Evolutionary conservation across 2,797 vertebrate genomes (phyloP).

Genomic region (Rhincodon typus): DNA sequence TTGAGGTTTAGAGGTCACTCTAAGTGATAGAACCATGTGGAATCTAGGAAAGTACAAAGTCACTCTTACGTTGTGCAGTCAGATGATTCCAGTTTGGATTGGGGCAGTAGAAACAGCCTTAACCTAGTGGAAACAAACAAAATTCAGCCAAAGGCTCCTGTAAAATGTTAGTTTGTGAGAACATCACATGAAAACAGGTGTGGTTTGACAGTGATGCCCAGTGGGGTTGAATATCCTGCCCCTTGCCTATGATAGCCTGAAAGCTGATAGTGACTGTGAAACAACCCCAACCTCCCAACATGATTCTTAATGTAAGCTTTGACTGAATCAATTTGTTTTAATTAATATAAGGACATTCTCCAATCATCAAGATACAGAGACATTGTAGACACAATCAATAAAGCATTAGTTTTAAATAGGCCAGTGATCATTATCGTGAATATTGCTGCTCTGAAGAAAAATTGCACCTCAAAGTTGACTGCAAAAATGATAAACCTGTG

Average conservation of each 20-base stretch:
- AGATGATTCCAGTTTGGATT: background rate
- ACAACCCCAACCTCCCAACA: background rate
- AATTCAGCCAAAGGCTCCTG: background rate
- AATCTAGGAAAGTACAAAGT: background rate
- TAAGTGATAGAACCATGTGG: background rate
- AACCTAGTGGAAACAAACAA: background rate
- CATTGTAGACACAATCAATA: slow-evolving; percentile 26
- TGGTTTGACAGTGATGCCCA: no score
- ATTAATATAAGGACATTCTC: background rate
- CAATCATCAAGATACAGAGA: slow-evolving; percentile 2
- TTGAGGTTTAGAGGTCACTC: background rate
- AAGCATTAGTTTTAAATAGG: slow-evolving; percentile 11
- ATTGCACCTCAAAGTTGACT: background rate
- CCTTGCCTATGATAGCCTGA: background rate
- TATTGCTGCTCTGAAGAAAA: background rate
- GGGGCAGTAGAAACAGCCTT: background rate
- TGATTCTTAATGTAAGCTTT: background rate
- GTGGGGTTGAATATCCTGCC: background rate
- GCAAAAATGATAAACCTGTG: background rate
- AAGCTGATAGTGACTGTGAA: background rate
- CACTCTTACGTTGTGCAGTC: background rate
- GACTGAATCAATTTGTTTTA: slow-evolving; percentile 17
- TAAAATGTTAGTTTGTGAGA: background rate
- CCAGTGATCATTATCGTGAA: slow-evolving; percentile 7
- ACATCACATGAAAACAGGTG: background rate